Base-by-base conservation (phyloP, 2,113 vertebrate genomes). In the Ciconia maguari region DNA sequence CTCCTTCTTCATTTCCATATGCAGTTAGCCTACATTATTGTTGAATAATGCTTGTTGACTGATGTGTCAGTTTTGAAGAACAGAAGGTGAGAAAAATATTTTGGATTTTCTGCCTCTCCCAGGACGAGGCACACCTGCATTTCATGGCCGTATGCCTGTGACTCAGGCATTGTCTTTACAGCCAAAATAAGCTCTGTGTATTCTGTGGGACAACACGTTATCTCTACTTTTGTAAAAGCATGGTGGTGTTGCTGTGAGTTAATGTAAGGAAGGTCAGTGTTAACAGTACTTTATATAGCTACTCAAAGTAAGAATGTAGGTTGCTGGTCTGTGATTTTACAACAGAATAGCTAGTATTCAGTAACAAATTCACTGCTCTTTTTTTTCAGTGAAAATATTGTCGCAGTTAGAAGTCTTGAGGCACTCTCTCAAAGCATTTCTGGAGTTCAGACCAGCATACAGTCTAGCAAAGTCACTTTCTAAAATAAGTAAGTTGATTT, bases 401-500 rank as follows among this genome's bases (percentile, higher is more conserved):
- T 96, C 96, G 8, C 96, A 97, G 29, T 97, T 97, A 95, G 92
- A 95, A 95, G 96, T 95, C 87, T 89, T 96, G 91, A 96, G 94
- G 49, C 94, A 94, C 70, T 97, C 95, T 36, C 80, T 96, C 89
- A 97, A 94, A 94, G 89, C 94, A 51, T 96, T 97, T 96, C 81
- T 97, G 93, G 87, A 96, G 81, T 95, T 94, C 90, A 96, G 82
- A 92, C 94, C 95, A 90, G 92, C 94, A 71, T 96, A 95, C 93
- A 94, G 81, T 94, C 96, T 94, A 94, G 94, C 93, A 96, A 95
- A 95, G 52, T 97, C 95, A 88, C 93, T 94, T 84, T 97, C 96
- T 96, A 97, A 97, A 96, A 96, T 96, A 93, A 97, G 94, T 96
- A 96, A 96, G 95, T 96, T 93, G 71, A 94, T 82, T 55, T 93